Evolutionary conservation across 2,797 vertebrate species (phyloP).

Genomic region (Acanthornis magna): DNA sequence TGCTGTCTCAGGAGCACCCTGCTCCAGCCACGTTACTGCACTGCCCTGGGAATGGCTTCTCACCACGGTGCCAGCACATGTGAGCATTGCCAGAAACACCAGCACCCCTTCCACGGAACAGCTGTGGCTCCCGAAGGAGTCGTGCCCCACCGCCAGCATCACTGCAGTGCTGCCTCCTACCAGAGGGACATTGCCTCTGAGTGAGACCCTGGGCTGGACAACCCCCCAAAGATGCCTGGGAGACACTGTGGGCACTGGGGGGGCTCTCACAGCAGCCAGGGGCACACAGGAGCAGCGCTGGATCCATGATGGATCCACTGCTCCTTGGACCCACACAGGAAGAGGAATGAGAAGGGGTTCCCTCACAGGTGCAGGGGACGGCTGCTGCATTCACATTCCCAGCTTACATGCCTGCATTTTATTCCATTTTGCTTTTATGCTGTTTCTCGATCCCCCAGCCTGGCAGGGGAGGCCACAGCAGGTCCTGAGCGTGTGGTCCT

Average conservation of each 20-base stretch:
- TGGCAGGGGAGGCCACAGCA: rapidly evolving
- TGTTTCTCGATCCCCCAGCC: neutral
- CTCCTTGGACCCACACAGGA: rapidly evolving
- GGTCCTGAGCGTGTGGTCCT: neutral
- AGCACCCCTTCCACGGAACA: neutral
- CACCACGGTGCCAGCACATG: neutral
- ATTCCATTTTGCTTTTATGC: neutral
- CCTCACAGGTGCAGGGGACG: neutral
- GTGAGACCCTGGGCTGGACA: neutral
- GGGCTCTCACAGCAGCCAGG: neutral
- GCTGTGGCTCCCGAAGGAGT: rapidly evolving
- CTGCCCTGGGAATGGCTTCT: neutral
- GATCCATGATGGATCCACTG: rapidly evolving
- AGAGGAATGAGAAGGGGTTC: neutral
- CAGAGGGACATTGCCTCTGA: neutral
- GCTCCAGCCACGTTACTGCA: neutral
- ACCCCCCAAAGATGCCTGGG: neutral
- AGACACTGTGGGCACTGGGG: neutral
- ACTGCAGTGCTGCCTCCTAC: neutral
- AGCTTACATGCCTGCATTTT: rapidly evolving
- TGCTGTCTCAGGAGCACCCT: neutral
- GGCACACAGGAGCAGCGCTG: neutral
- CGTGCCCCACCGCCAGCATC: neutral
- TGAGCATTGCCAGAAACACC: neutral
- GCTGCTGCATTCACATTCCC: neutral